Base-by-base conservation (phyloP, 2,888 invertebrate species). In the Caenorhabditis macrosperma region DNA sequence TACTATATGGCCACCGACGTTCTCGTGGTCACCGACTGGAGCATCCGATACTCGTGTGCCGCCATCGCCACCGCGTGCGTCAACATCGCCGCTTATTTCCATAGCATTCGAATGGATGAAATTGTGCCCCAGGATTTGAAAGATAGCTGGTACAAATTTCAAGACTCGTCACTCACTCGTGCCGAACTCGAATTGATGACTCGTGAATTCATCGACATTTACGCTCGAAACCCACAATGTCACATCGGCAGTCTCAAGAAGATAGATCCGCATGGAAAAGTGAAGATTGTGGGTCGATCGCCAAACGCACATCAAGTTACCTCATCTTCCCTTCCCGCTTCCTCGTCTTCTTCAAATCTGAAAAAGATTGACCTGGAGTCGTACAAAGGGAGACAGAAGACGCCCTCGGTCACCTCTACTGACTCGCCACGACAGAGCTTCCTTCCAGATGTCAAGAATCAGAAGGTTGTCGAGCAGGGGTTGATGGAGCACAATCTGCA, bases 1-100 rank as follows among this genome's bases (percentile, higher is more conserved):
- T 99, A 99, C 93, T 97, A 97, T 93, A 95, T 99, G 94, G 97
- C 98, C 84, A 97, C 97, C 63, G 98, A 98, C 93, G 95, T 95
- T 95, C 93, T 99, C 63, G 97, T 98, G 91, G 93, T 98, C 91
- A 98, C 98, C 6, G 96, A 96, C 41, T 97, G 98, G 96, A 97
- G 97, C 92, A 94, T 99, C 78, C 96, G 96, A 91, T 97, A 97
- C 92, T 94, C 95, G 90, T 96, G 97, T 12, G 96, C 96, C 0
- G 95, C 97, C 38, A 97, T 99, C 44, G 98, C 98, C 26, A 97
- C 97, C 92, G 96, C 97, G 91, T 98, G 97, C 92, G 97, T 99
- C 91, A 95, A 97, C 91, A 79, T 93, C 97, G 75, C 97, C 97
- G 15, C 96, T 96, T 89, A 77, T 33, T 79, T 81, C 57, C 83